phyloP scores from a whole-genome alignment of 2,888 invertebrate genomes.

The Lochmaea crataegi region DNA sequence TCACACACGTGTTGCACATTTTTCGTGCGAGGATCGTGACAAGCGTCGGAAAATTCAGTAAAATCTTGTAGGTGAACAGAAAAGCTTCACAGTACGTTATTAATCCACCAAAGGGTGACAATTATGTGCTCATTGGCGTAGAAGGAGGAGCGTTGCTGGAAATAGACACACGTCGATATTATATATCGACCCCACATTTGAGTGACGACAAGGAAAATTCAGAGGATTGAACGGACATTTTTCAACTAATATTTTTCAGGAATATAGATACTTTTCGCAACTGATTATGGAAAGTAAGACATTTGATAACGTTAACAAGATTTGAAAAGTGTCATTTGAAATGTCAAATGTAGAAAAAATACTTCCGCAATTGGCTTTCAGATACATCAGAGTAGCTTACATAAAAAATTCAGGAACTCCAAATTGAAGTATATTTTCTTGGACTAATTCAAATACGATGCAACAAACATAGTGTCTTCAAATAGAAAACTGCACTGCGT shows the following conservation, averaged over 20 bases:
- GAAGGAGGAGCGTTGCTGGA: constrained; percentile 57
- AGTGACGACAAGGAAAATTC: constrained; percentile 1
- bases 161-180: constrained; percentile 60
- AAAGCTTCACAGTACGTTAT: constrained; percentile 58
- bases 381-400: no score
- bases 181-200: constrained; percentile 19
- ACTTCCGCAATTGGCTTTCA: no score
- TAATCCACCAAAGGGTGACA: constrained; percentile 60
- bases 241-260: neutral
- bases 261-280: neutral
- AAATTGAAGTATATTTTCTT: no score
- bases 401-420: no score
- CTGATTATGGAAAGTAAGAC: no score
- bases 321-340: no score
- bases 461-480: no score
- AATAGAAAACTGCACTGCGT: no score
- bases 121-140: constrained; percentile 63
- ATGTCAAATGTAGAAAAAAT: no score
- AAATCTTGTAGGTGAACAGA: constrained; percentile 46
- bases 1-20: constrained; percentile 21
- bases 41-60: constrained; percentile 27
- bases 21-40: constrained; percentile 11
- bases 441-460: no score
- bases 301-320: no score
- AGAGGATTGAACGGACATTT: neutral